Evolutionary conservation across 2,113 vertebrate species (phyloP).

Genomic region (Oreochromis niloticus): DNA sequence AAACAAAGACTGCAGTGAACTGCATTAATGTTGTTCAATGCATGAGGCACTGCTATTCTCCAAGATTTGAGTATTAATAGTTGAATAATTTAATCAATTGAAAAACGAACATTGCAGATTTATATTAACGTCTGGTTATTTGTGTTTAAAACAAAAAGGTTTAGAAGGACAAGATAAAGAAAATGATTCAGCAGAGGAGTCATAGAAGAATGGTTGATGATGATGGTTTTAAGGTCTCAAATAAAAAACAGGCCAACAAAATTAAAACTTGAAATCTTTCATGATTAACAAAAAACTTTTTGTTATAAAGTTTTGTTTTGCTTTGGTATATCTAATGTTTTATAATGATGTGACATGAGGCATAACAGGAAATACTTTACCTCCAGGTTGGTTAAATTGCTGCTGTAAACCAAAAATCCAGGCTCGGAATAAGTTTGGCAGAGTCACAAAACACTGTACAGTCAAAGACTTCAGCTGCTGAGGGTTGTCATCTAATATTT

Average conservation of each 20-base stretch:
- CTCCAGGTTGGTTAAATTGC: neutral
- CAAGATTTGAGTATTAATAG: accelerated
- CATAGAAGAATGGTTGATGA: accelerated
- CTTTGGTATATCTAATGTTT: neutral
- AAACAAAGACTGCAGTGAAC: no score
- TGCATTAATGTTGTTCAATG: no score
- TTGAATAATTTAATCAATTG: no score
- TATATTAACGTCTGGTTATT: no score
- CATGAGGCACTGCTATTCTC: accelerated
- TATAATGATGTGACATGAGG: neutral
- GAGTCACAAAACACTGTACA: no score
- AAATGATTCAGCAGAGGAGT: no score
- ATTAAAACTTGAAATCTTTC: no score
- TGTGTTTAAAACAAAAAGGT: no score
- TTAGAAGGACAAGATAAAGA: no score
- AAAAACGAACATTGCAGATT: no score
- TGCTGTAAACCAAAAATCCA: neutral
- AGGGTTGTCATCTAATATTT: neutral
- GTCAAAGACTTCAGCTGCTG: neutral
- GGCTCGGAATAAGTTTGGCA: neutral
- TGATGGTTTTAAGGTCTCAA: no score
- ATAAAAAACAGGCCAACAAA: accelerated
- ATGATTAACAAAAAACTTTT: no score
- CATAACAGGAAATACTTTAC: neutral
- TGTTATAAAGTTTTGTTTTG: neutral